phyloP scores from a whole-genome alignment of 2,113 vertebrate genomes.

The Podarcis muralis region DNA sequence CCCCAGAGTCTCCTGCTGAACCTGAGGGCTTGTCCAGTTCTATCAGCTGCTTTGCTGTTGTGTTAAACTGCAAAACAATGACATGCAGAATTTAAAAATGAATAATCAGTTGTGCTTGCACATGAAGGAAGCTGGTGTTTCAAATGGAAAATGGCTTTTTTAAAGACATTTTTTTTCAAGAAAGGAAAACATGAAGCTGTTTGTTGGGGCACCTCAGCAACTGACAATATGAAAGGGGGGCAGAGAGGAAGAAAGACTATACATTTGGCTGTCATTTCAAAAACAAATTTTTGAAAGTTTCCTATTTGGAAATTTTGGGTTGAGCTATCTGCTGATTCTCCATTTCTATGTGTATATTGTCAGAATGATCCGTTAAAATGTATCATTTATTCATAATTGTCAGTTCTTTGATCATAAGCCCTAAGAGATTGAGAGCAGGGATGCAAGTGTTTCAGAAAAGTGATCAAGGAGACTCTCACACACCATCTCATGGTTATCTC shows the following conservation, averaged over 20 bases:
- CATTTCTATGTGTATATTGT: no score
- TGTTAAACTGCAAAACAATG: constrained; percentile 86
- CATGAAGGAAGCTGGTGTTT: neutral
- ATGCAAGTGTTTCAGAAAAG: no score
- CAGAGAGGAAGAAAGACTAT: neutral
- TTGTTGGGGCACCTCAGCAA: neutral
- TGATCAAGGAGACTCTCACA: no score
- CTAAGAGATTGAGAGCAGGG: no score
- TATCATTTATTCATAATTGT: no score
- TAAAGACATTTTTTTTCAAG: neutral
- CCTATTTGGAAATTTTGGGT: no score
- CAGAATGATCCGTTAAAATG: no score
- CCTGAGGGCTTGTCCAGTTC: constrained; percentile 92
- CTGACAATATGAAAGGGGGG: neutral
- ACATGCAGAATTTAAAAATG: neutral
- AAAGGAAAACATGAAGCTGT: neutral
- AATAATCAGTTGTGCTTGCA: neutral
- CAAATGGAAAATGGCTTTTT: neutral
- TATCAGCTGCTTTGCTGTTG: constrained; percentile 93
- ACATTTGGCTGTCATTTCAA: neutral
- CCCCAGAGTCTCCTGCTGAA: constrained; percentile 80
- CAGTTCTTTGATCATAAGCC: no score
- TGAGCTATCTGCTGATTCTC: no score
- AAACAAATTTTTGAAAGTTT: neutral
- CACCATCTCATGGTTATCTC: no score